Percentiles rank a stretch among this genome's conserved stretches.
phyloP scores from a whole-genome alignment of 2,113 vertebrate genomes.

The Colaptes auratus region DNA sequence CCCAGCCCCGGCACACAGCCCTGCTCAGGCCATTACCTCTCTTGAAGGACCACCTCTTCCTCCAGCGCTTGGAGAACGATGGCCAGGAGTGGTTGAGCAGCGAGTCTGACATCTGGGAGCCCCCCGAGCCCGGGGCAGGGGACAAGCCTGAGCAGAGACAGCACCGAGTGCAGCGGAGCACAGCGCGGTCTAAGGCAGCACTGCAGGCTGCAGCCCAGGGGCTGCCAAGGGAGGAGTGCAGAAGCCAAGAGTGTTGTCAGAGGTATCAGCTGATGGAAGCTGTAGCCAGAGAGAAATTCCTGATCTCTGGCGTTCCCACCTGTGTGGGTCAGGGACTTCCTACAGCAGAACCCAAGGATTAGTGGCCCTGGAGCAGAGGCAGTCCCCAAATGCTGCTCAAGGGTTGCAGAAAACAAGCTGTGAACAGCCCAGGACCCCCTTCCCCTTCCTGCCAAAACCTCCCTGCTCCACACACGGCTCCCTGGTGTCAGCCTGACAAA shows the following conservation, averaged over 20 bases:
- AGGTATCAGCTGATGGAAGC: constrained; percentile 60
- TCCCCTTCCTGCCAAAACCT: neutral
- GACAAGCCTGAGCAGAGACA: neutral
- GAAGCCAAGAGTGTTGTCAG: constrained; percentile 70
- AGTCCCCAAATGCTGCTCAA: accelerated
- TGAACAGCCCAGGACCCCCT: neutral
- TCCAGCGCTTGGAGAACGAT: constrained; percentile 93
- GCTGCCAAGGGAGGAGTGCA: constrained; percentile 59
- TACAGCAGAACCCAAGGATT: neutral
- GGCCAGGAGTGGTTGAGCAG: constrained; percentile 97
- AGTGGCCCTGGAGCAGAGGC: neutral
- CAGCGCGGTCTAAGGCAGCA: constrained; percentile 21
- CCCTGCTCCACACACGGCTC: neutral
- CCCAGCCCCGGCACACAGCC: neutral
- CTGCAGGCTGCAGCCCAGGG: constrained; percentile 66
- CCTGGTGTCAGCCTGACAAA: neutral
- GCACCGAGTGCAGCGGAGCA: constrained; percentile 8
- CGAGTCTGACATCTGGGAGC: constrained; percentile 84
- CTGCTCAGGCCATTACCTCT: constrained; percentile 79
- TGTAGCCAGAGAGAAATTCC: constrained; percentile 37
- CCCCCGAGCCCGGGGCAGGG: neutral
- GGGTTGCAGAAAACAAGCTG: neutral
- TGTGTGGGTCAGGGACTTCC: constrained; percentile 12
- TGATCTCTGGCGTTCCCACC: constrained; percentile 24
- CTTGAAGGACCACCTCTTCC: constrained; percentile 95